A percentile compares a stretch with the other conserved stretches of the same genome.
phyloP scores from a whole-genome alignment of 2,888 invertebrate genomes.

The Apotomis betuletana region DNA sequence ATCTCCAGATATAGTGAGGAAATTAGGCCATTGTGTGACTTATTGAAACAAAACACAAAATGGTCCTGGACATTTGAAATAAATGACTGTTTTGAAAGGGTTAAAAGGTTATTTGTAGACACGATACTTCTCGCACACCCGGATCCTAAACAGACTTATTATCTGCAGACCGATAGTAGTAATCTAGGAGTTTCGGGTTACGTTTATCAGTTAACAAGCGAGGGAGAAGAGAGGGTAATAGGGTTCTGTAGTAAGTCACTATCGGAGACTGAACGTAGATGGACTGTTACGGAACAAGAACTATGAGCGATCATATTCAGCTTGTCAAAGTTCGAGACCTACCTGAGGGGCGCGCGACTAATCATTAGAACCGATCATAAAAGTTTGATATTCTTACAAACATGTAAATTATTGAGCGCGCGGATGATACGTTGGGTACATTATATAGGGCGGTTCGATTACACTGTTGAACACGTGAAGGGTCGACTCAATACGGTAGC shows the following conservation, averaged over 20 bases:
- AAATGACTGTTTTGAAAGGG: neutral
- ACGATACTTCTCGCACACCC: neutral
- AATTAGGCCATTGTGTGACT: constrained; percentile 2
- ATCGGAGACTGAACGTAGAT: too few relatives aligned
- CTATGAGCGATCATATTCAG: too few relatives aligned
- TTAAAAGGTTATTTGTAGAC: neutral
- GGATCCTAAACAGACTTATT: neutral
- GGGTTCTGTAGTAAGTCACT: too few relatives aligned
- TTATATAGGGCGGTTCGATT: constrained; percentile 13
- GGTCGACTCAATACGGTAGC: neutral
- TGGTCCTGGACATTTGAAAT: neutral
- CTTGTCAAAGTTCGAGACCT: too few relatives aligned
- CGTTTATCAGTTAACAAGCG: neutral
- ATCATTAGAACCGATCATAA: too few relatives aligned
- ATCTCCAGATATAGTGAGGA: neutral
- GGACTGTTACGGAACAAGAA: too few relatives aligned
- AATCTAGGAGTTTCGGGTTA: neutral
- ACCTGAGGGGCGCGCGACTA: too few relatives aligned
- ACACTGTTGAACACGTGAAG: neutral
- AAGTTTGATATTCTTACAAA: too few relatives aligned
- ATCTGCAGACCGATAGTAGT: constrained; percentile 24
- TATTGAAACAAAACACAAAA: neutral
- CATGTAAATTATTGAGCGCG: constrained; percentile 6
- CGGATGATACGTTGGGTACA: constrained; percentile 6
- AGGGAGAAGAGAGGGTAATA: too few relatives aligned